These are phyloP conservation scores for Cyprinodon diabolis DNA, from an alignment of 2,797 vertebrate genomes.

Conservation along the genomic window DNA sequence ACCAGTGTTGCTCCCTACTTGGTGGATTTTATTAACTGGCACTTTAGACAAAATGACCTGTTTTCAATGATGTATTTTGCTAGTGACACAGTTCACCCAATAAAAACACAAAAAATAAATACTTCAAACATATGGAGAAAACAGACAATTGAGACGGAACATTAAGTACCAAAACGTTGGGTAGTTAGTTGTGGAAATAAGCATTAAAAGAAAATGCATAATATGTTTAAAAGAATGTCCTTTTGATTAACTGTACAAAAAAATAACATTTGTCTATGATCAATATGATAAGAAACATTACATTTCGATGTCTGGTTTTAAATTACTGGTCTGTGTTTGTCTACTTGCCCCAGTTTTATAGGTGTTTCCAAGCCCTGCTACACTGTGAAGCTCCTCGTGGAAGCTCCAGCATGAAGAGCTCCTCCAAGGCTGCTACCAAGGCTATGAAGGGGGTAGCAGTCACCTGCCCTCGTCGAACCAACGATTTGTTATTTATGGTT, in stretches of 20 bases:
- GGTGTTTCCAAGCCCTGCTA: conserved; percentile 80
- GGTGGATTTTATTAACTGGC: background rate
- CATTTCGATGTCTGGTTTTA: background rate
- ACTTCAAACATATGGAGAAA: background rate
- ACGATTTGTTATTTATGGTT: conserved; percentile 68
- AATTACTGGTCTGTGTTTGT: conserved; percentile 13
- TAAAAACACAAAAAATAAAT: background rate
- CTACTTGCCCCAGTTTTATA: conserved; percentile 79
- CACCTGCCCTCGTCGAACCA: conserved; percentile 39
- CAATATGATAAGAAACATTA: background rate
- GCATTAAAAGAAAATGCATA: background rate
- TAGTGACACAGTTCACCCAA: background rate
- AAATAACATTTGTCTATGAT: background rate
- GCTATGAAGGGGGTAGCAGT: conserved; percentile 34
- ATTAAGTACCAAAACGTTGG: background rate
- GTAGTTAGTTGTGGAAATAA: background rate
- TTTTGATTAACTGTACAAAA: background rate
- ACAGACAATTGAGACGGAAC: background rate
- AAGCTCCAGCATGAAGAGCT: conserved; percentile 74
- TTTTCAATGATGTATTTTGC: background rate
- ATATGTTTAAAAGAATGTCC: background rate
- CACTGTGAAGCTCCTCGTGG: conserved; percentile 63
- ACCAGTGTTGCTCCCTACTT: background rate
- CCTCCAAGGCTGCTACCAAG: conserved; percentile 75
- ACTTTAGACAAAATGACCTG: background rate